phyloP scores from a whole-genome alignment of 2,113 vertebrate species.

The Heptranchias perlo region DNA sequence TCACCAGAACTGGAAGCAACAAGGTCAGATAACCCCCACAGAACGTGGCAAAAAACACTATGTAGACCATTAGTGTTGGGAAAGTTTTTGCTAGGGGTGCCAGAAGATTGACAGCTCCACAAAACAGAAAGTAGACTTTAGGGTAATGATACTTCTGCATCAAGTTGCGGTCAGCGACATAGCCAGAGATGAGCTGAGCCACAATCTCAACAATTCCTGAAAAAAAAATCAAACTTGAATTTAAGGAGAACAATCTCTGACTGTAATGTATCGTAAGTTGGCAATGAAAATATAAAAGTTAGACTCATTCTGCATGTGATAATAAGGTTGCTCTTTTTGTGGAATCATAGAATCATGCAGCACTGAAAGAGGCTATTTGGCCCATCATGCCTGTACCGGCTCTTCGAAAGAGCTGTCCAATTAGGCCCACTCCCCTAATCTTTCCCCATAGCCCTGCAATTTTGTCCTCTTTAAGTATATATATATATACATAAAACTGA shows the following conservation, averaged over 20 bases:
- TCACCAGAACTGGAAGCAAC: conserved; percentile 39
- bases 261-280: not conserved
- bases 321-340: not conserved
- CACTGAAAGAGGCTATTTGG: not conserved
- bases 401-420: not conserved
- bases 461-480: not conserved
- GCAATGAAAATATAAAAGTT: not conserved
- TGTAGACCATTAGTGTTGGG: conserved; percentile 35
- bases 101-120: conserved; percentile 35
- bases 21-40: conserved; percentile 38
- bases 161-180: conserved; percentile 35
- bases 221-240: not conserved
- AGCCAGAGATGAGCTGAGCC: conserved; percentile 39
- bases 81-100: conserved; percentile 37
- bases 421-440: not conserved
- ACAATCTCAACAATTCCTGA: conserved; percentile 37
- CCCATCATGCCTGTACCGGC: too few species aligned
- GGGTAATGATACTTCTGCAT: conserved; percentile 21
- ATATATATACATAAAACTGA: not conserved
- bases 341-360: not conserved
- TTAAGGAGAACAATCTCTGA: not conserved
- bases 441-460: not conserved
- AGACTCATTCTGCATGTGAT: too few species aligned
- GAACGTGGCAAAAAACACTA: conserved; percentile 27
- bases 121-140: conserved; percentile 35